Base-by-base conservation (phyloP, 2,888 invertebrate species). In the Eumerus sabulonum region DNA sequence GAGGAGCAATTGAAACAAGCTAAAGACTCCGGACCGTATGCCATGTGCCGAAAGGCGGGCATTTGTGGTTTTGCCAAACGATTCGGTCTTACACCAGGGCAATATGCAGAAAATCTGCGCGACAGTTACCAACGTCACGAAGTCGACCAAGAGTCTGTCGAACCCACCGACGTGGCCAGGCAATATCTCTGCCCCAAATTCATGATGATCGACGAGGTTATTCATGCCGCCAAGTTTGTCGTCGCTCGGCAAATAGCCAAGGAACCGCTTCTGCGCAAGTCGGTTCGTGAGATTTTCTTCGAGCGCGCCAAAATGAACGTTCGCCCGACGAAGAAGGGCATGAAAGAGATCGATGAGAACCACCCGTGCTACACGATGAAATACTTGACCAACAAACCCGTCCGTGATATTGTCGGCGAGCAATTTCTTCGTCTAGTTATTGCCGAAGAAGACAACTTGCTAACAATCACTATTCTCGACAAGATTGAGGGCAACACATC, bases 121-220 rank as follows among this genome's bases (percentile, higher is more conserved):
- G 98, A 98, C 86, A 97, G 97, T 87, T 98, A 98, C 88, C 96
- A 97, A 87, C 91, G 97, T 12, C 96, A 98, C 87, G 98, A 98
- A 86, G 96, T 98, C 1, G 98, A 98, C 56, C 98, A 98, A 87
- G 96, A 95, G 84, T 92, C 94, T 0, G 91, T 93, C n/a, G 94
- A 96, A 83, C 97, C 98, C 0, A 85, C 91, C 0, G 95, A 96
- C 82, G 90, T 96, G 14, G 98, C 98, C 0, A 93, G 92, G 62
- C 95, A 96, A 83, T 96, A 92, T 85, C 90, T 93, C 18, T 91
- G 92, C 84, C 86, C 89, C 2, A 92, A 93, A 85, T 94, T 95
- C 85, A 88, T 91, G 74, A 92, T 93, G 0, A 90, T 93, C 0
- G 94, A 96, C 2, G 97, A 97, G 86, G 96, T 96, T 12, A 86